phyloP scores from a whole-genome alignment of 2,797 vertebrate species.

The Heterohyrax brucei region DNA sequence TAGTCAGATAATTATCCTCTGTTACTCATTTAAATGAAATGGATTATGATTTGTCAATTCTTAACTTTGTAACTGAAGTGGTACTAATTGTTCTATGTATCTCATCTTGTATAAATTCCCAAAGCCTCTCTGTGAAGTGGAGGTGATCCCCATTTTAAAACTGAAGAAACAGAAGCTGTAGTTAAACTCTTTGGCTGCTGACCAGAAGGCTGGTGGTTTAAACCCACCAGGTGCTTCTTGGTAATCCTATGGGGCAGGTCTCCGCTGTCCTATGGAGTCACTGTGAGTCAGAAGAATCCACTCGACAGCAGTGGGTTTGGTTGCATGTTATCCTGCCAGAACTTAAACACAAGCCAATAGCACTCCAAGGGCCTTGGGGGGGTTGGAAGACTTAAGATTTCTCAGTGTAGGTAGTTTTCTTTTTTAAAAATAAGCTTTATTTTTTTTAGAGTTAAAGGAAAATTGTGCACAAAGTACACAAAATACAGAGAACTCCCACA shows the following conservation, averaged over 20 bases:
- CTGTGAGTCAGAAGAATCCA: no score
- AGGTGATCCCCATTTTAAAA: constrained; percentile 6
- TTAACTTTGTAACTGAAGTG: neutral
- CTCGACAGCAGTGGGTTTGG: no score
- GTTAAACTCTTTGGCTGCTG: no score
- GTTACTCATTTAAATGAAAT: constrained; percentile 19
- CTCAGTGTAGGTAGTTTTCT: neutral
- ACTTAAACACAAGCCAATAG: neutral
- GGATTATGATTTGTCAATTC: neutral
- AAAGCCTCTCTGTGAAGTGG: neutral
- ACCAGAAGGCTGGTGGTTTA: no score
- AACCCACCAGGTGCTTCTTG: no score
- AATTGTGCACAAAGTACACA: no score
- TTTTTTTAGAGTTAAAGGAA: no score
- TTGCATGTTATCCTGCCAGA: neutral
- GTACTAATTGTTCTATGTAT: constrained; percentile 9
- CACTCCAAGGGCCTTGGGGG: neutral
- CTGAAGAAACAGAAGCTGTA: neutral
- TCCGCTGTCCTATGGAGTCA: no score
- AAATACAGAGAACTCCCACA: no score
- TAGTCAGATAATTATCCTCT: neutral
- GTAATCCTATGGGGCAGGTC: no score
- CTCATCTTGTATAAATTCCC: constrained; percentile 10
- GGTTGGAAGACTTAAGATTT: neutral
- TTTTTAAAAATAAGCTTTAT: no score